phyloP scores from a whole-genome alignment of 2,797 vertebrate species.

The Lacerta viridis region DNA sequence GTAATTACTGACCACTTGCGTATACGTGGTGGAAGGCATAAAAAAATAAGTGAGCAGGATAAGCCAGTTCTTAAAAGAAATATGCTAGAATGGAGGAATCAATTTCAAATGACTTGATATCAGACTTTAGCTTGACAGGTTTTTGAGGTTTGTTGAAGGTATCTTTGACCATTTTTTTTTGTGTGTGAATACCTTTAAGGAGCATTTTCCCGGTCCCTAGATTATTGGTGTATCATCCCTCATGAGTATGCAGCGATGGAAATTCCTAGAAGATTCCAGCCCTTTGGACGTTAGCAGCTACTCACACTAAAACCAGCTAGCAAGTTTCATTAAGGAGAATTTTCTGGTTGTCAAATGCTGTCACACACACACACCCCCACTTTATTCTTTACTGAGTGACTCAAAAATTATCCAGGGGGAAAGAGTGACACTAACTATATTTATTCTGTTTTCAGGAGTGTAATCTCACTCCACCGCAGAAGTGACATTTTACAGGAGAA shows the following conservation, averaged over 20 bases:
- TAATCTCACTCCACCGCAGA: constrained; percentile 77
- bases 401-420: constrained; percentile 62
- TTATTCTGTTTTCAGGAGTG: constrained; percentile 76
- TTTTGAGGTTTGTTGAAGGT: constrained; percentile 17
- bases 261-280: constrained; percentile 31
- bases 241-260: neutral
- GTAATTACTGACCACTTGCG: constrained; percentile 38
- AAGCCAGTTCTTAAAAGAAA: neutral
- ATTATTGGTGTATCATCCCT: constrained; percentile 7
- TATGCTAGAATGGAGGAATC: neutral
- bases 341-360: constrained; percentile 27
- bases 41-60: neutral
- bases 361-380: neutral
- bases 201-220: neutral
- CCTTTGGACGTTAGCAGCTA: constrained; percentile 14
- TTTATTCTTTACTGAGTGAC: constrained; percentile 46
- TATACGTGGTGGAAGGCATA: constrained; percentile 21
- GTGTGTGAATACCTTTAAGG: neutral
- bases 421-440: constrained; percentile 67
- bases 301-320: constrained; percentile 2
- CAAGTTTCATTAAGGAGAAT: neutral
- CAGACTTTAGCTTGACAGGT: neutral
- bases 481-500: constrained; percentile 79
- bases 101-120: constrained; percentile 13
- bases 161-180: neutral